A percentile compares a stretch with the other conserved stretches of the same genome.
phyloP scores from a whole-genome alignment of 2,113 vertebrate species.

The Istiophorus platypterus region DNA sequence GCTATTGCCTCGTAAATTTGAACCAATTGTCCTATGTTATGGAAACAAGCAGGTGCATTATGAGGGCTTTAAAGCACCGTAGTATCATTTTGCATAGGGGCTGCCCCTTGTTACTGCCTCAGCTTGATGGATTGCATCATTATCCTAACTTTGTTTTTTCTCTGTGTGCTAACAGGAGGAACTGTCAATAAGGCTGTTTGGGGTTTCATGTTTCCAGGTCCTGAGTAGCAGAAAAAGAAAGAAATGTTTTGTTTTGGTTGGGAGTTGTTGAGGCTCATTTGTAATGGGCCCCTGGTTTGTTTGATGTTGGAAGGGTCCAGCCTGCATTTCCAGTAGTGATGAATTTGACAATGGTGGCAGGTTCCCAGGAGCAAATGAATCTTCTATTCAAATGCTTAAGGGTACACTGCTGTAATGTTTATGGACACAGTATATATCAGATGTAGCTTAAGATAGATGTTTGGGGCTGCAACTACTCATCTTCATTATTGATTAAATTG shows the following conservation, averaged over 20 bases:
- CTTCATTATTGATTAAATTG: not conserved
- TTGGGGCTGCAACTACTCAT: not conserved
- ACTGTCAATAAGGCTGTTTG: slow-evolving; percentile 62
- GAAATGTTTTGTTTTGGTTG: slow-evolving; percentile 49
- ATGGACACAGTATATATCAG: not conserved
- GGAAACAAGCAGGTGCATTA: slow-evolving; percentile 71
- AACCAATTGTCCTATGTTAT: slow-evolving; percentile 59
- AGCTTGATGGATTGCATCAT: slow-evolving; percentile 72
- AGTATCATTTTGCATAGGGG: slow-evolving; percentile 75
- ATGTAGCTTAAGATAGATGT: not conserved
- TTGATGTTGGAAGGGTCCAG: slow-evolving; percentile 58
- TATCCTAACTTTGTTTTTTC: slow-evolving; percentile 60
- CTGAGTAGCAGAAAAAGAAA: slow-evolving; percentile 41
- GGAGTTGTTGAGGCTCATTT: slow-evolving; percentile 62
- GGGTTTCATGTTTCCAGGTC: slow-evolving; percentile 70
- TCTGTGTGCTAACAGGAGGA: slow-evolving; percentile 57
- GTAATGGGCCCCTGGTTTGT: slow-evolving; percentile 46
- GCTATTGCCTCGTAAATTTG: slow-evolving; percentile 27
- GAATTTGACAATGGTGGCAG: slow-evolving; percentile 48
- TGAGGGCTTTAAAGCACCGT: slow-evolving; percentile 26
- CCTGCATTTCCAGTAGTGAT: slow-evolving; percentile 24
- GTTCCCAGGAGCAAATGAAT: slow-evolving; percentile 32
- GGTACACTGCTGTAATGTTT: not conserved
- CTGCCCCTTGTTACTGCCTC: slow-evolving; percentile 53
- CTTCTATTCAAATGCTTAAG: slow-evolving; percentile 21